Evolutionary conservation across 2,888 invertebrate genomes (phyloP), one percentile per base, ranked within the genome.

Genomic region (Cephus pulcher): DNA sequence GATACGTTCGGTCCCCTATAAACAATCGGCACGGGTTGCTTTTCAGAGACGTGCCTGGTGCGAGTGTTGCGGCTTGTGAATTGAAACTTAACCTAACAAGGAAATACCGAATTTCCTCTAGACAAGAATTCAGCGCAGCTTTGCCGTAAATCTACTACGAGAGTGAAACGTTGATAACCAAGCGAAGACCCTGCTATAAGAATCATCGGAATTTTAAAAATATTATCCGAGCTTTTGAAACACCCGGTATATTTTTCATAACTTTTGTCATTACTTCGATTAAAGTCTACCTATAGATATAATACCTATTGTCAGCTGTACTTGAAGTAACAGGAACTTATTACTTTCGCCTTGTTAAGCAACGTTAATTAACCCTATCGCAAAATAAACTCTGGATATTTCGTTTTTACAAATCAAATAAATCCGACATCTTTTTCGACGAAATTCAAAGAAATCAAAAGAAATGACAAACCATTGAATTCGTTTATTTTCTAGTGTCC

Each of bases 1-100:
- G 94, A 94, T 78, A 94, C 92, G 87, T 94, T 94, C 77, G 93
- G 92, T 30, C 93, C 93, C 87, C 94, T 94, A 91, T 4, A 87
- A 56, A 56, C 56, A 56, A 56, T 56, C 56, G 56, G 56, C 56
- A 56, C 56, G 56, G 56, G 56, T 56, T 56, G 23, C 56, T 56
- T 56, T 56, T 56, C 56, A 56, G 23, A 23, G 56, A 56, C 56
- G 9, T 56, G 9, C 56, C 56, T 23, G 23, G 56, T 23, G 23
- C 56, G 56, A 56, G 9, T 9, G 9, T 1, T 9, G 9, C 23
- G 23, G 9, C 56, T 23, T 23, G 23, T 23, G 0, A 56, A 23
- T 4, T 9, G 1, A 23, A 23, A 56, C 56, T 23, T 23, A 23
- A 56, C 23, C 23, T 23, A 56, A 40, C 40, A 9, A 56, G 56